Evolutionary conservation across 2,113 vertebrate genomes (phyloP), one percentile per base, ranked within the genome.

Genomic region (Malurus melanocephalus): DNA sequence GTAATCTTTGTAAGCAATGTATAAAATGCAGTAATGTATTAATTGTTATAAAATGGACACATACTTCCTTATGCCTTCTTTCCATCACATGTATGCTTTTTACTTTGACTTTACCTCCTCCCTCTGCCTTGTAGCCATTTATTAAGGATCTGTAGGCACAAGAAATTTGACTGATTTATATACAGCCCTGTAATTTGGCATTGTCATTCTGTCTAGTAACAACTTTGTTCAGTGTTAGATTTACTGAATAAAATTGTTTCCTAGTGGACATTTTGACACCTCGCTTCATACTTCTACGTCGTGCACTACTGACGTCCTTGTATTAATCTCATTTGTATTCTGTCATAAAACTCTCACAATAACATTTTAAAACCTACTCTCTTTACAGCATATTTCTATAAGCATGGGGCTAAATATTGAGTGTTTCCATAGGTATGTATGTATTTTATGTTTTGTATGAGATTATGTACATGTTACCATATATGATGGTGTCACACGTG

Each of bases 241-340:
- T 95, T 94, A 93, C 67, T 60, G 90, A 94, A 89, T 89, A 94
- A 84, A 69, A 93, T 80, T 89, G 80, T 90, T 94, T 94, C 76
- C 83, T 94, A 57, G 79, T 90, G 90, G 91, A 92, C 95, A 43
- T 91, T 77, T 91, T 95, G 93, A 96, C 95, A 96, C 64, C 56
- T 93, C 52, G 4, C 77, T 92, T 91, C 75, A 94, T 92, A 86
- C 74, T 85, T 80, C 85, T 93, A 72, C 62, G 48, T 95, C 88
- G 85, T 82, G 92, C 18, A 4, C 83, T 91, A 62, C 82, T 96
- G 95, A 94, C 93, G 95, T 94, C 89, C 90, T 51, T 93, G 16
- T 88, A 95, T 96, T 96, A 95, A 93, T 95, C 68, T 83, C 61
- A n/a, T 93, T 86, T 93, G 22, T 93, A 94, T 94, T 91, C 85